Evolutionary conservation across 2,113 vertebrate genomes (phyloP).

Genomic region (Epinephelus fuscoguttatus): DNA sequence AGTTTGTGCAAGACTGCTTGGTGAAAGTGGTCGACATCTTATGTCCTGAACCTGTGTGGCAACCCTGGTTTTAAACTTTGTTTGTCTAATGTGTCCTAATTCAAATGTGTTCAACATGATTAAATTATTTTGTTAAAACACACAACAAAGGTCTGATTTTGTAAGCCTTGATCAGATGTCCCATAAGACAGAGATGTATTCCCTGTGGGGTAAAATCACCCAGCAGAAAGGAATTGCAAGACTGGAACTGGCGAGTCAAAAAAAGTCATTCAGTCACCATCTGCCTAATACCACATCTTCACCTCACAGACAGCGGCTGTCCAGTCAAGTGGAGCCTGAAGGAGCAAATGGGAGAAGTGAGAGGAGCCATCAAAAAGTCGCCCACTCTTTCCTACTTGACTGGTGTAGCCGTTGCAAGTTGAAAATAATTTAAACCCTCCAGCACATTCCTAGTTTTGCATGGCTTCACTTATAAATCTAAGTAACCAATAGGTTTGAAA

Average conservation of each 20-base stretch:
- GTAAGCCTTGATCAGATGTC: not conserved
- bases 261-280: conserved; percentile 32
- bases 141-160: not conserved
- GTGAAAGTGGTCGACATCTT: no score
- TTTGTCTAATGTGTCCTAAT: not conserved
- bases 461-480: not conserved
- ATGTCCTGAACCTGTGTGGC: no score
- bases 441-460: conserved; percentile 29
- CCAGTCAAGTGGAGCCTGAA: conserved; percentile 21
- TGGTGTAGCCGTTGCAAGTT: conserved; percentile 1
- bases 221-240: not conserved
- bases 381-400: conserved; percentile 11
- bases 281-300: conserved; percentile 31
- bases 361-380: conserved; percentile 1
- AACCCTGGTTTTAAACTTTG: not conserved
- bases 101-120: not conserved
- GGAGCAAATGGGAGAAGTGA: conserved; percentile 20
- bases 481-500: conserved; percentile 5
- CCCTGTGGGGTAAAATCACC: not conserved
- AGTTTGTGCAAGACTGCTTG: no score
- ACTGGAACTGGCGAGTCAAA: conserved; percentile 18
- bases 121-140: not conserved
- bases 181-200: not conserved
- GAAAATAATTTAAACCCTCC: conserved; percentile 37
- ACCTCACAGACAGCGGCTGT: conserved; percentile 18